Conservation (phyloP, 2,113 vertebrate genomes). For the Onychorhynchus coronatus region DNA sequence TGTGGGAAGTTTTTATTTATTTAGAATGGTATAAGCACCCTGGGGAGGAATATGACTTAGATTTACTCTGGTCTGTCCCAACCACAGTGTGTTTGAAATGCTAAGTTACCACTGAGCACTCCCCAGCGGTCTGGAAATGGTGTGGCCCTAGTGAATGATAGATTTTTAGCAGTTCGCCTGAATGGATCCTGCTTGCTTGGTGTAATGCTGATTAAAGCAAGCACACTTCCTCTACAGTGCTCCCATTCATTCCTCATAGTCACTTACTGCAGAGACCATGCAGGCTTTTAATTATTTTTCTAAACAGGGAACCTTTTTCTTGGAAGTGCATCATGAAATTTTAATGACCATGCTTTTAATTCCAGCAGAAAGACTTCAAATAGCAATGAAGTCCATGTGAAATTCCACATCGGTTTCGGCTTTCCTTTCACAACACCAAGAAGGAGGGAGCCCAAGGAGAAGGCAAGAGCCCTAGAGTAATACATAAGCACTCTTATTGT, state of each 20-base stretch:
- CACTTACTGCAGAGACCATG: background rate
- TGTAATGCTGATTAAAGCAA: background rate
- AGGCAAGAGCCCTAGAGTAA: background rate
- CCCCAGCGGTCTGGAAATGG: background rate
- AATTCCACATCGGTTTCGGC: background rate
- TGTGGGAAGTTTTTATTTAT: conserved; percentile 49
- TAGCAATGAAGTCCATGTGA: background rate
- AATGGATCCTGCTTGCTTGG: background rate
- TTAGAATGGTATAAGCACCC: conserved; percentile 25
- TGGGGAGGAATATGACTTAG: conserved; percentile 1
- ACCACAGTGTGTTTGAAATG: background rate
- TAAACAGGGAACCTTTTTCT: background rate
- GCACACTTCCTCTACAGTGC: background rate
- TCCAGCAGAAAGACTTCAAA: background rate
- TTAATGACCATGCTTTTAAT: background rate
- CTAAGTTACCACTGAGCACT: background rate
- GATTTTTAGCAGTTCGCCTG: background rate
- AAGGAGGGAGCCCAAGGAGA: background rate
- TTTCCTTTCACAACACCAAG: background rate
- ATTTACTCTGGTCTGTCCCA: conserved; percentile 8
- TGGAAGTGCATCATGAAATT: conserved; percentile 15
- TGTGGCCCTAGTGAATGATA: background rate
- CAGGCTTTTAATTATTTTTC: conserved; percentile 45
- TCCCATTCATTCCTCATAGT: background rate
- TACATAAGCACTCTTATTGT: fast-evolving